Evolutionary conservation across 2,888 invertebrate genomes (phyloP), one percentile per base, ranked within the genome.

Genomic region (Rotaria macrura): DNA sequence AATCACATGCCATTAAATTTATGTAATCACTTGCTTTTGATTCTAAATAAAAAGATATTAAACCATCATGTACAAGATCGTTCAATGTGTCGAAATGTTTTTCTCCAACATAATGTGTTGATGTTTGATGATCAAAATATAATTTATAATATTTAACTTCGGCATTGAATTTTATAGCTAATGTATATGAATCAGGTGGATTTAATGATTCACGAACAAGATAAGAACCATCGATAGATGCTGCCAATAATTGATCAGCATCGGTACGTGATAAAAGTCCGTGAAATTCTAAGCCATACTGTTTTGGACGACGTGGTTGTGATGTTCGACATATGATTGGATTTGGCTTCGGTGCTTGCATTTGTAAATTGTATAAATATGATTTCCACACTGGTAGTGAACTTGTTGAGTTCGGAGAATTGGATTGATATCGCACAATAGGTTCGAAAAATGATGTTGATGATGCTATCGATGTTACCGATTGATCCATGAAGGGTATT

Each of bases 21-120:
- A 96, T 94, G 89, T 94, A 94, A 87, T 94, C 94, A 7, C 94
- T 94, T 0, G 96, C 96, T 86, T 91, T 90, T 49, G 94, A 91
- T 90, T 96, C 95, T 92, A 97, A 93, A 89, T 95, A 95, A 90
- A 95, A 94, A n/a, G 94, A 94, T 86, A 96, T 94, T 9, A 97
- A 93, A 0, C 97, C 97, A 90, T 97, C 96, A 0, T 95, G 95
- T 2, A 96, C 96, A 87, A 97, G 91, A 87, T 95, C 95, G 87
- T 94, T 93, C 47, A 96, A 93, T 38, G 94, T 94, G 87, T 95
- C 94, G 90, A 96, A 97, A 86, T 94, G 89, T 88, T 93, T 94
- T 92, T 94, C 94, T 87, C 94, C 94, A 89, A 93, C 95, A 90
- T 95, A 94, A 29, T 94, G 93, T 29, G 90, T 89, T 23, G 43